Conservation (phyloP, 23 tunicate genomes). For the Phallusia fumigata region DNA sequence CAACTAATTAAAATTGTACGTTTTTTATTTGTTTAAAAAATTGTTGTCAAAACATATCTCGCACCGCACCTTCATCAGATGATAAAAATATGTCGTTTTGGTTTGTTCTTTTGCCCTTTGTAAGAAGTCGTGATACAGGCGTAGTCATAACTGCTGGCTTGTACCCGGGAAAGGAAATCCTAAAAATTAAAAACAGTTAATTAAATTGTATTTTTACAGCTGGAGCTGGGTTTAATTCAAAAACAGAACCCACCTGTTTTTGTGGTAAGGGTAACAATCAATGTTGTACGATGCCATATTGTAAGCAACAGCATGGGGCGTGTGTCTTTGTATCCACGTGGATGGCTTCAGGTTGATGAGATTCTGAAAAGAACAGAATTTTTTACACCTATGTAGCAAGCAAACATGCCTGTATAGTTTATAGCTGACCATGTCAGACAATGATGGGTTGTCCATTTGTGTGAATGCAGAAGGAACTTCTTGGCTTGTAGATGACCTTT, state of each 20-base stretch:
- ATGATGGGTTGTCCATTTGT: too few relatives aligned
- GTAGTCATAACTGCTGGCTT: background rate
- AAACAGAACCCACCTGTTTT: background rate
- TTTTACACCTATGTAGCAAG: too few relatives aligned
- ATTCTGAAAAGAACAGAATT: background rate
- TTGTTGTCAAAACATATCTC: too few relatives aligned
- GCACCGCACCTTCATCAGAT: background rate
- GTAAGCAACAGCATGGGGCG: background rate
- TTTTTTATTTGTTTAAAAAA: too few relatives aligned
- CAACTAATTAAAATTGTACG: too few relatives aligned
- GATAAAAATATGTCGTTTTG: background rate
- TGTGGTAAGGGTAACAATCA: background rate
- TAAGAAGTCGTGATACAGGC: background rate
- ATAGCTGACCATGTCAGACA: too few relatives aligned
- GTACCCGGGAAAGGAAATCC: background rate
- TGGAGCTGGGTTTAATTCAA: too few relatives aligned
- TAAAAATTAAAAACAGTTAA: background rate
- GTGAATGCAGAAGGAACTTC: too few relatives aligned
- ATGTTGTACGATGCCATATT: conserved; percentile 5
- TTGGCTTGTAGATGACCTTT: too few relatives aligned
- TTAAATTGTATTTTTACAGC: too few relatives aligned
- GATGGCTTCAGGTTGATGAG: background rate
- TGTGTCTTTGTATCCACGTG: background rate
- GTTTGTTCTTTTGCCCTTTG: background rate
- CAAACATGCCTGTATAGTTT: too few relatives aligned